Evolutionary conservation across 2,113 vertebrate genomes (phyloP), one percentile per base, ranked within the genome.

Genomic region (Gasterosteus aculeatus): DNA sequence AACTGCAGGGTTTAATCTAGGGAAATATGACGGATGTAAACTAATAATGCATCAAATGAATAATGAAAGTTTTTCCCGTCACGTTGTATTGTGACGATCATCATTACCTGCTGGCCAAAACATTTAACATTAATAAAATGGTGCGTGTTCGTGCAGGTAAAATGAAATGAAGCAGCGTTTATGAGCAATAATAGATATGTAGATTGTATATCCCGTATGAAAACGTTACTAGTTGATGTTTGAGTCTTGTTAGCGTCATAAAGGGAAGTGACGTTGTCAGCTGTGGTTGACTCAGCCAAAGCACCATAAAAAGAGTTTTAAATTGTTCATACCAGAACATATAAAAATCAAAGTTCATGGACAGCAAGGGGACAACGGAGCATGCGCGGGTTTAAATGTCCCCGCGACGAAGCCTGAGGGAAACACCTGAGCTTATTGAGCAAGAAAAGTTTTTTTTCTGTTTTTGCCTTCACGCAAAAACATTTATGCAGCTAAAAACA

Each of bases 381-480:
- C 77, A 88, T 26, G 72, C 80, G 77, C 72, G 3, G 6, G 18
- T 69, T 75, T 59, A 66, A 77, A 75, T 18, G 56, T 14, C 41
- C 58, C 47, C 61, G 26, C 12, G 15, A 31, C 14, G 42, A 8
- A n/a, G 31, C 42, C 38, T 76, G 56, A 81, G 44, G 5, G 49
- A 56, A 57, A 44, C 78, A 63, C 72, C 75, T 80, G 83, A 42
- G 3, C n/a, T 16, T n/a, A 22, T 53, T 14, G 1, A 29, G 1
- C 15, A 39, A 47, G 41, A 19, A 4, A 3, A 42, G 35, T 39
- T 51, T 41, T 9, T 47, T 16, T 9, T 26, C 1, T 26, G 22
- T 26, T 26, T 26, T 26, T 26, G 22, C 16, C 22, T 9, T 16
- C n/a, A 22, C n/a, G 11, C 10, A 56, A 18, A 9, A 35, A 8